Percentiles rank a stretch among this genome's conserved stretches.
Evolutionary conservation across 2,888 invertebrate species (phyloP).

Genomic region (Amiota minor): DNA sequence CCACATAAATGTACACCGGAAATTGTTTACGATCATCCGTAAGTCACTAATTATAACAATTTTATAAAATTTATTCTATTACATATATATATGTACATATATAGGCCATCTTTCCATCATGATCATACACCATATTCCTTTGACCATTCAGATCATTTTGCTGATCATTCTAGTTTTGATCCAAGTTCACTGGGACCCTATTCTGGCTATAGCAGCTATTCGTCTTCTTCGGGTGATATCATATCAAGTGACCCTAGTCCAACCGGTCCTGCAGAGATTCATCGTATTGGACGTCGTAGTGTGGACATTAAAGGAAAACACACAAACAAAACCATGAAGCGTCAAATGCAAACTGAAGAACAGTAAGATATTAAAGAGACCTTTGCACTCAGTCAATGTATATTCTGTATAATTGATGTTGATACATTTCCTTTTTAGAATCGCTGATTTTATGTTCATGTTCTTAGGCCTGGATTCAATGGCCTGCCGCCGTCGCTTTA

Average conservation of each 20-base stretch:
- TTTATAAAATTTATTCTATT: neutral
- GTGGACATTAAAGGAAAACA: slow-evolving; percentile 30
- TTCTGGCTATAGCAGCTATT: slow-evolving; percentile 64
- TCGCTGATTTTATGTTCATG: slow-evolving; percentile 70
- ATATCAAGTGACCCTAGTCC: slow-evolving; percentile 49
- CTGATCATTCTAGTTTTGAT: slow-evolving; percentile 45
- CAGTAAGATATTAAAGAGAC: slow-evolving; percentile 55
- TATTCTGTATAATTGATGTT: neutral
- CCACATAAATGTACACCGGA: slow-evolving; percentile 61
- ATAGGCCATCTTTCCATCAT: slow-evolving; percentile 59
- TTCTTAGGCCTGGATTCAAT: slow-evolving; percentile 71
- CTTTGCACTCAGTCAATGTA: neutral
- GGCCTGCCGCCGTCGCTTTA: slow-evolving; percentile 74
- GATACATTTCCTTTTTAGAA: slow-evolving; percentile 49
- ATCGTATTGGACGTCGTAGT: slow-evolving; percentile 53
- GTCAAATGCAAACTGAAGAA: slow-evolving; percentile 63
- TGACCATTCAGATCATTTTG: slow-evolving; percentile 54
- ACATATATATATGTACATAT: neutral
- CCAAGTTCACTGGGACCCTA: slow-evolving; percentile 66
- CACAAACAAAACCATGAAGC: slow-evolving; percentile 28
- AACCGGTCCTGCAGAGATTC: slow-evolving; percentile 36
- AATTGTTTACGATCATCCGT: slow-evolving; percentile 70
- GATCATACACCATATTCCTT: slow-evolving; percentile 62
- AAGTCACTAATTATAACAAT: slow-evolving; percentile 40
- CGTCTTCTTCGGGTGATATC: slow-evolving; percentile 54